Evolutionary conservation across 2,797 vertebrate species (phyloP).

Genomic region (Anisognathus igniventris): DNA sequence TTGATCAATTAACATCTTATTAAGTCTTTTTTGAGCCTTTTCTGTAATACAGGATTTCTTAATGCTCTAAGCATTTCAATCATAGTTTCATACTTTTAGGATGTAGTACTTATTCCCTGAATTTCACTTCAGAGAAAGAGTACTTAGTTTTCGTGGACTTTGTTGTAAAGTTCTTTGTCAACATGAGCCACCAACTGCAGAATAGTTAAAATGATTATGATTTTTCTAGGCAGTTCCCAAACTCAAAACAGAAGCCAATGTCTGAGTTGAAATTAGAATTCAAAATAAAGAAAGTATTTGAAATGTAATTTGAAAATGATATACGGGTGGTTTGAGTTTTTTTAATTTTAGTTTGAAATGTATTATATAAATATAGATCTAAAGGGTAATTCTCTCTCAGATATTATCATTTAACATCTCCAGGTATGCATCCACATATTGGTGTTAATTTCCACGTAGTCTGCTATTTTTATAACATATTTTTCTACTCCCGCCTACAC

Average conservation of each 20-base stretch:
- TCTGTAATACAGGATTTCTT: background rate
- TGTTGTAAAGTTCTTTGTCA: background rate
- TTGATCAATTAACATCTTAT: background rate
- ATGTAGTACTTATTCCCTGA: background rate
- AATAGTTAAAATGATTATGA: background rate
- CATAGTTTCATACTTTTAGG: background rate
- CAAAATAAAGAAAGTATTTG: background rate
- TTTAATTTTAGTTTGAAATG: background rate
- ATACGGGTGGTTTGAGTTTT: accelerated
- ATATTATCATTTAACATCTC: background rate
- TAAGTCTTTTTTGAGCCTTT: background rate
- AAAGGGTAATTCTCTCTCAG: background rate
- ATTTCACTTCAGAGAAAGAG: background rate
- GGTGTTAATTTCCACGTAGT: background rate
- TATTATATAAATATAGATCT: background rate
- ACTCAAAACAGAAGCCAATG: background rate
- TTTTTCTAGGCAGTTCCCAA: background rate
- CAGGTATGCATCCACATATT: background rate
- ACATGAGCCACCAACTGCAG: background rate
- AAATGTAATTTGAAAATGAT: background rate
- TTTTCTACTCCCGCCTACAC: constrained; percentile 29
- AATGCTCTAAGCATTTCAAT: background rate
- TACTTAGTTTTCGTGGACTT: background rate
- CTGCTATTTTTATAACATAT: constrained; percentile 30
- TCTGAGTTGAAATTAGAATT: background rate